phyloP scores from a whole-genome alignment of 1,140 invertebrate genomes.

The Drosophila novamexicana region DNA sequence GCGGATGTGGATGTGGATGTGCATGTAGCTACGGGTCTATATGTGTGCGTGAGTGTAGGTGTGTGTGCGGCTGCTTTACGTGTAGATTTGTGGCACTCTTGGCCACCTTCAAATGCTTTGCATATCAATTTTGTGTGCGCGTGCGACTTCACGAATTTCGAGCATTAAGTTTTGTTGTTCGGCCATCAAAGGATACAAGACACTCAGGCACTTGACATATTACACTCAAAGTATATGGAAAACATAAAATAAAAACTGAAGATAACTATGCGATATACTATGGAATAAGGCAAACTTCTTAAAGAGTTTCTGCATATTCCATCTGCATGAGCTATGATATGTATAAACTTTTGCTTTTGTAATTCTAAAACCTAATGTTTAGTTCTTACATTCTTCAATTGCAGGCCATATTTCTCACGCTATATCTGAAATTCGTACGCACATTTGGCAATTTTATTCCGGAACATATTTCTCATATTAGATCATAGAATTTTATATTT shows the following conservation, averaged over 20 bases:
- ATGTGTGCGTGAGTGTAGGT: slow-evolving; percentile 9
- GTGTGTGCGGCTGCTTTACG: slow-evolving; percentile 38
- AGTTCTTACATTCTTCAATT: no score
- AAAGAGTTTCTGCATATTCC: slow-evolving; percentile 2
- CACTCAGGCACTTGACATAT: slow-evolving; percentile 46
- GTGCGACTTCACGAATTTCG: slow-evolving; percentile 79
- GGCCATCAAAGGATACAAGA: slow-evolving; percentile 72
- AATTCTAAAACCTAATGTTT: no score
- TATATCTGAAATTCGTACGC: no score
- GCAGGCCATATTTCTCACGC: no score
- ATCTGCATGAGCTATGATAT: not conserved
- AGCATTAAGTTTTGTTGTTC: slow-evolving; percentile 73
- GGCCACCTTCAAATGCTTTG: slow-evolving; percentile 58
- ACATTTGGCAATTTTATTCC: no score
- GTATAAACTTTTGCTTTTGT: not conserved
- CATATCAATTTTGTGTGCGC: slow-evolving; percentile 77
- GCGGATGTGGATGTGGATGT: slow-evolving; percentile 16
- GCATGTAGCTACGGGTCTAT: not conserved
- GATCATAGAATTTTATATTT: no score
- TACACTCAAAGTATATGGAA: slow-evolving; percentile 10
- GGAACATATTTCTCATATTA: no score
- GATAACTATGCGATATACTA: not conserved
- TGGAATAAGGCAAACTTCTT: not conserved
- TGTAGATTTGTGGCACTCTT: slow-evolving; percentile 65
- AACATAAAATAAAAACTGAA: not conserved